Conservation (phyloP, 2,888 invertebrate genomes). For the Penaeus monodon region DNA sequence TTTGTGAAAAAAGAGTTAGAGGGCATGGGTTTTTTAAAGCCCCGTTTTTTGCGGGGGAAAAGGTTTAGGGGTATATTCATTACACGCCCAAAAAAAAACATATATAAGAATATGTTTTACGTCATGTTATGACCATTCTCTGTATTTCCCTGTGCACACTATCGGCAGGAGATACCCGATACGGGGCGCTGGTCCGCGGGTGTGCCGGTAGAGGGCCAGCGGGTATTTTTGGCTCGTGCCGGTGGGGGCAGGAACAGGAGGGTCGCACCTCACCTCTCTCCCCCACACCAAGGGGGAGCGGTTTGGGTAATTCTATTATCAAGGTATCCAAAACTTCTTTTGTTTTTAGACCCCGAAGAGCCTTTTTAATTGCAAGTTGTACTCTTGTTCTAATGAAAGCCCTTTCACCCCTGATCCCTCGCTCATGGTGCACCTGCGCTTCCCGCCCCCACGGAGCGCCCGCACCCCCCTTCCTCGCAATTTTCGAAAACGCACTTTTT, state of each 20-base stretch:
- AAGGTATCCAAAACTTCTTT: no score
- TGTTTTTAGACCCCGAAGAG: no score
- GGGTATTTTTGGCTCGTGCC: slow-evolving; percentile 59
- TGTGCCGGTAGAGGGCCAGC: slow-evolving; percentile 44
- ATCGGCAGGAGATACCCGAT: slow-evolving; percentile 39
- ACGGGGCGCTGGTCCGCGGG: slow-evolving; percentile 39
- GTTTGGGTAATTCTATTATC: neutral
- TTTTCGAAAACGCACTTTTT: neutral
- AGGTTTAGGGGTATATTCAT: no score
- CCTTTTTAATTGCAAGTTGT: no score
- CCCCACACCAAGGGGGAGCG: neutral
- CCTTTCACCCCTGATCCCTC: neutral
- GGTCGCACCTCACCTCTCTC: neutral
- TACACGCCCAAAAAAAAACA: no score
- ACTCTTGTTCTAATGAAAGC: neutral
- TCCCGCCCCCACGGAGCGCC: neutral
- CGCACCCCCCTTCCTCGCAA: slow-evolving; percentile 17
- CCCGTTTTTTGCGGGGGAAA: no score
- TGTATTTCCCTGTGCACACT: slow-evolving; percentile 8
- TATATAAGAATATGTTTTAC: neutral
- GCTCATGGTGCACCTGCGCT: neutral
- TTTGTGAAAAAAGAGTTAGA: no score
- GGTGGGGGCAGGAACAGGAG: slow-evolving; percentile 38
- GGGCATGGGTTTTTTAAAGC: no score
- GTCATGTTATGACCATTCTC: neutral